Evolutionary conservation across 2,113 vertebrate species (phyloP).

Genomic region (Cyphomyrus plagiostoma): DNA sequence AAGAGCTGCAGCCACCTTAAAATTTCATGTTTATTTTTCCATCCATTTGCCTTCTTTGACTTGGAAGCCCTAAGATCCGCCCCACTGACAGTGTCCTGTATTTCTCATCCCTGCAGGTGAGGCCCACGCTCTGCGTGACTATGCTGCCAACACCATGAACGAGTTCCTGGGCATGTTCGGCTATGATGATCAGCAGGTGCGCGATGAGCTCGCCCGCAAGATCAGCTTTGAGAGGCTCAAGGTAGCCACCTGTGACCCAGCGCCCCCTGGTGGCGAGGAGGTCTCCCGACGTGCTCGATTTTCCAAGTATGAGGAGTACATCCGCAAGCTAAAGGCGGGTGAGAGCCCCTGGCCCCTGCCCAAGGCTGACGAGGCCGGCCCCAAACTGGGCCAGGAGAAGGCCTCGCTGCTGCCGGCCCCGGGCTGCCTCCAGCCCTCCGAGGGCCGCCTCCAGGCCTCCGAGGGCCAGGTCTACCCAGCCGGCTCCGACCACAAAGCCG

Average conservation of each 20-base stretch:
- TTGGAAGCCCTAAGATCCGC: neutral
- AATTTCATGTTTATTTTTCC: neutral
- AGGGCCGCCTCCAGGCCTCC: constrained; percentile 55
- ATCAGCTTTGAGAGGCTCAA: constrained; percentile 92
- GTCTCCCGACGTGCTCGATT: constrained; percentile 82
- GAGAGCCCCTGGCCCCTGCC: constrained; percentile 82
- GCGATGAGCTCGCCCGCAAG: constrained; percentile 91
- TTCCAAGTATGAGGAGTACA: constrained; percentile 98
- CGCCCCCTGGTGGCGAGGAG: constrained; percentile 70
- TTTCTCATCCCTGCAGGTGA: constrained; percentile 66
- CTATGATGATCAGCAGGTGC: constrained; percentile 88
- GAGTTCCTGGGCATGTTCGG: constrained; percentile 98
- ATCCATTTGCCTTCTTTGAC: neutral
- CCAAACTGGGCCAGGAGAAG: constrained; percentile 71
- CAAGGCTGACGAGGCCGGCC: constrained; percentile 73
- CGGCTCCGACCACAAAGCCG: constrained; percentile 76
- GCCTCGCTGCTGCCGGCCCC: constrained; percentile 60
- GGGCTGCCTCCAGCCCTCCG: constrained; percentile 59
- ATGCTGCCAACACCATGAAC: constrained; percentile 94
- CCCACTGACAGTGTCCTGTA: neutral
- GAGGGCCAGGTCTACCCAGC: constrained; percentile 68
- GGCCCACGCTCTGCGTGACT: constrained; percentile 82
- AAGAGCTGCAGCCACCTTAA: neutral
- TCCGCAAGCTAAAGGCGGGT: constrained; percentile 91
- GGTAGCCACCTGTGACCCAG: constrained; percentile 75